Percentiles rank a stretch among this genome's conserved stretches.
Conservation (phyloP, 53 echinoderm and acorn worm species). For the Patiria pectinifera region DNA sequence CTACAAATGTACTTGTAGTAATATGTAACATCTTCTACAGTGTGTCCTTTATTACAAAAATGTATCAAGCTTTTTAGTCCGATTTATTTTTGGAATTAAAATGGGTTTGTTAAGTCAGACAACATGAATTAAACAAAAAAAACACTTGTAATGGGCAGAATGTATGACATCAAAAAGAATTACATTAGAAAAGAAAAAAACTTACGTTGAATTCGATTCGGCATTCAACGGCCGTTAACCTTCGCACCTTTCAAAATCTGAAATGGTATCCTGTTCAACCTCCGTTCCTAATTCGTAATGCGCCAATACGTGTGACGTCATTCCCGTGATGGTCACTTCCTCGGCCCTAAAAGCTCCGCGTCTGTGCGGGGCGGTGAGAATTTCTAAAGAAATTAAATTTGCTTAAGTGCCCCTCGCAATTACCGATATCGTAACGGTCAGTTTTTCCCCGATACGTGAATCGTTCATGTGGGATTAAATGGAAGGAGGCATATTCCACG, state of each 20-base stretch:
- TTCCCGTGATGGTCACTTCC: background rate
- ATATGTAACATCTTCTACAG: too few species aligned
- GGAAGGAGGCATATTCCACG: too few species aligned
- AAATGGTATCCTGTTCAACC: background rate
- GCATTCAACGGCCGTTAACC: background rate
- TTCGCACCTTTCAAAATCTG: background rate
- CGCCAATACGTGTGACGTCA: background rate
- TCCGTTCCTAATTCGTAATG: background rate
- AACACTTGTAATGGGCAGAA: background rate
- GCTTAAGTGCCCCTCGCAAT: conserved; percentile 49
- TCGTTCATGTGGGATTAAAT: background rate
- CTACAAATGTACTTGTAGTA: too few species aligned
- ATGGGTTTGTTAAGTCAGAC: too few species aligned
- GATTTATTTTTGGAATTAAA: too few species aligned
- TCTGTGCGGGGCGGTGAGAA: background rate
- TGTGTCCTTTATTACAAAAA: too few species aligned
- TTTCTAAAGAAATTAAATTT: conserved; percentile 53
- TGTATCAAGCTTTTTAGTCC: too few species aligned
- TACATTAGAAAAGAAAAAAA: background rate
- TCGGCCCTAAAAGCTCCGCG: background rate
- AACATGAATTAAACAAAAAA: background rate
- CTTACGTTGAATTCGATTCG: background rate
- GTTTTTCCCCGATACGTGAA: background rate
- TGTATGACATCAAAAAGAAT: too few species aligned
- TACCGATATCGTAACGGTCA: conserved; percentile 24